Evolutionary conservation across 1,140 invertebrate genomes (phyloP), one percentile per base, ranked within the genome.

Genomic region (Caenorhabditis latens): DNA sequence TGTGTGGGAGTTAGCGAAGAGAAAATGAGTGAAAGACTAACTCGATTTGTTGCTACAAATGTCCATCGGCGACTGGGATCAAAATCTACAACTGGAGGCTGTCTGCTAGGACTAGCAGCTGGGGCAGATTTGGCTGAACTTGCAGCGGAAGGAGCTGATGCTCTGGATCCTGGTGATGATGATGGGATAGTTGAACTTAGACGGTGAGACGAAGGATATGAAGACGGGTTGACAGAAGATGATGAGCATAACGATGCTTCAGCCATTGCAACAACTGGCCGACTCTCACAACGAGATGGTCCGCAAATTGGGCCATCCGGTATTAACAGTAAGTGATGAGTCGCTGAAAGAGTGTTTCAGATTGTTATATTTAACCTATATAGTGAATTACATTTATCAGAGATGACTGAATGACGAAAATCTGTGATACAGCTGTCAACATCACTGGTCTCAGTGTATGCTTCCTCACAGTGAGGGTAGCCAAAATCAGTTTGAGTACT

Each of bases 41-140:
- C 84, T 43, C 61, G 40, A n/a, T 84, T 58, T n/a, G 87, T 88
- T 40, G 57, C 87, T 16, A 88, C 87, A 65, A 88, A 88, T n/a
- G 87, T 88, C 87, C 87, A 88, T 48, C 87, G n/a, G 14, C 87
- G 42, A 42, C 42, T 84, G 0, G 87, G 87, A 85, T 88, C 84
- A 40, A 85, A 88, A 82, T 88, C 87, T 11, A 84, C 67, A 11
- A 57, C 43, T n/a, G 65, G 79, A 61, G 61, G 84, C 75, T 50
- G 84, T 6, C 50, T 84, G 84, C 14, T 55, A n/a, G 50, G 61
- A 75, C 58, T 86, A 5, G 84, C 84, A 42, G 63, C 63, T 2
- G 50, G 84, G 1, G 65, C 84, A 40, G 84, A 82, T 63, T 67
- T 83, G 7, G 42, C 67, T n/a, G 55, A 82, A 53, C 82, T 75